Evolutionary conservation across 2,797 vertebrate species (phyloP).

Genomic region (Morus bassanus): DNA sequence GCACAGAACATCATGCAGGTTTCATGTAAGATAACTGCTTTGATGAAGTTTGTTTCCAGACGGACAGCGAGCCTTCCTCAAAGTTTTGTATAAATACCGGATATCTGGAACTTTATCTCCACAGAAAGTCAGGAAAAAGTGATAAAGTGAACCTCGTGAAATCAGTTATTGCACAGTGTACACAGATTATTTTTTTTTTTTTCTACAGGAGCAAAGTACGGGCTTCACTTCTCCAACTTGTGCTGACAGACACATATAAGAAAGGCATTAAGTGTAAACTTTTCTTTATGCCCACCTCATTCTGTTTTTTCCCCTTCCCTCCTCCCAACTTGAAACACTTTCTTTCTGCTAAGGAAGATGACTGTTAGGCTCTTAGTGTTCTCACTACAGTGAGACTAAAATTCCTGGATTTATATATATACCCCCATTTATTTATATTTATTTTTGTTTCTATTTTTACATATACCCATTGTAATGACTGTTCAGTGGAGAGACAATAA

Average conservation of each 20-base stretch:
- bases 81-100: not conserved
- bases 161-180: not conserved
- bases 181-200: not conserved
- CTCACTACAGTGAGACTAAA: not conserved
- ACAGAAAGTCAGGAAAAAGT: not conserved
- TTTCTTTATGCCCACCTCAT: not conserved
- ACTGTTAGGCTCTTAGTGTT: not conserved
- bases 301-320: not conserved
- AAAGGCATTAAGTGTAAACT: not conserved
- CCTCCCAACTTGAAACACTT: not conserved
- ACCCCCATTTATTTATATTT: not conserved
- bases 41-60: not conserved
- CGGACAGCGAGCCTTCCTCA: not conserved
- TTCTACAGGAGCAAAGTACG: rapidly evolving
- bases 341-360: not conserved
- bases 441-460: not conserved
- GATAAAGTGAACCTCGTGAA: not conserved
- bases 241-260: not conserved
- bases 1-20: not conserved
- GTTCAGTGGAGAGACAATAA: not conserved
- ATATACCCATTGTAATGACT: not conserved
- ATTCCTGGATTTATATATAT: not conserved
- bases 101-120: not conserved
- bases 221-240: not conserved
- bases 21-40: not conserved